Evolutionary conservation across 2,113 vertebrate species (phyloP).

Genomic region (Apeltes quadracus): DNA sequence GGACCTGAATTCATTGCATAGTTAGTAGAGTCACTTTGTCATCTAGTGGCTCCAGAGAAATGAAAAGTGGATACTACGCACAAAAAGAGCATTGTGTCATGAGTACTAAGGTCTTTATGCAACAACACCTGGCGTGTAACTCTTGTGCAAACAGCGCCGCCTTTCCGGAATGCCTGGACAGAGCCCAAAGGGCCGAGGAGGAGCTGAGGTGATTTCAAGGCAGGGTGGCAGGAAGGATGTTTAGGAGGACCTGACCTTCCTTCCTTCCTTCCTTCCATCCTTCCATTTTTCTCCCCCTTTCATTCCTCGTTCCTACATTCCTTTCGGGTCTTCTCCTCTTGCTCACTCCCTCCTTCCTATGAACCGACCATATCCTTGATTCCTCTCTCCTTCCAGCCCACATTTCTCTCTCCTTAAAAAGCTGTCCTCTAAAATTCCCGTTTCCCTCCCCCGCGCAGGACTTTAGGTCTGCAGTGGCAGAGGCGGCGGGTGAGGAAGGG

Average conservation of each 20-base stretch:
- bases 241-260: constrained; percentile 76
- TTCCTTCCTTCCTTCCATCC: constrained; percentile 73
- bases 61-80: constrained; percentile 27
- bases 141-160: constrained; percentile 50
- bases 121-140: constrained; percentile 70
- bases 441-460: constrained; percentile 75
- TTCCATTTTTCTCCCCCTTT: constrained; percentile 58
- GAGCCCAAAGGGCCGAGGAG: constrained; percentile 47
- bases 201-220: constrained; percentile 55
- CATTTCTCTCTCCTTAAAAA: constrained; percentile 9
- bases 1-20: constrained; percentile 11
- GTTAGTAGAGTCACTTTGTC: background rate
- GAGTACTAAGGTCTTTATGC: constrained; percentile 62
- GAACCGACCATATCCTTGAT: constrained; percentile 25
- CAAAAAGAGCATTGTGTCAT: constrained; percentile 40
- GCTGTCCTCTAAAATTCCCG: constrained; percentile 5
- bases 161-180: constrained; percentile 75
- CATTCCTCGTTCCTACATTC: constrained; percentile 56
- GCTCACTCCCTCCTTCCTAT: constrained; percentile 38
- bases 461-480: constrained; percentile 84
- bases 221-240: constrained; percentile 75
- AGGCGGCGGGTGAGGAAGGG: constrained; percentile 74
- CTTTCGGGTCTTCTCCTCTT: constrained; percentile 51
- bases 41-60: constrained; percentile 19
- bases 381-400: constrained; percentile 1